Percentiles rank a stretch among this genome's conserved stretches.
These are phyloP conservation scores for Xenopus tropicalis DNA, from an alignment of 2,113 vertebrate species.

Conservation along the genomic window UCB_Xtro_10.0 CM004451.2:83868501-83869000, in stretches of 20 bases:
- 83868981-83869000: no score
- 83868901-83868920: no score
- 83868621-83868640: slow-evolving; percentile 15
- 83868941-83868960: no score
- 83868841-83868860: no score
- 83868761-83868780: slow-evolving; percentile 72
- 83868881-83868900: no score
- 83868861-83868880: no score
- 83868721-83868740: slow-evolving; percentile 4
- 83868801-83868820: slow-evolving; percentile 85
- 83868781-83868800: slow-evolving; percentile 90
- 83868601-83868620: not conserved
- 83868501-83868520: no score
- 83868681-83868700: slow-evolving; percentile 39
- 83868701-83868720: slow-evolving; percentile 36
- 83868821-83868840: slow-evolving; percentile 78
- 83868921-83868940: no score
- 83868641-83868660: not conserved
- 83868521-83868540: not conserved
- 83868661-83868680: not conserved
- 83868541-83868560: not conserved
- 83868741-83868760: slow-evolving; percentile 56
- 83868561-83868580: not conserved
- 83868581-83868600: not conserved
- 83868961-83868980: no score